Base-by-base conservation (phyloP, 1,140 invertebrate species). In the Rhynchophorus ferrugineus region DNA sequence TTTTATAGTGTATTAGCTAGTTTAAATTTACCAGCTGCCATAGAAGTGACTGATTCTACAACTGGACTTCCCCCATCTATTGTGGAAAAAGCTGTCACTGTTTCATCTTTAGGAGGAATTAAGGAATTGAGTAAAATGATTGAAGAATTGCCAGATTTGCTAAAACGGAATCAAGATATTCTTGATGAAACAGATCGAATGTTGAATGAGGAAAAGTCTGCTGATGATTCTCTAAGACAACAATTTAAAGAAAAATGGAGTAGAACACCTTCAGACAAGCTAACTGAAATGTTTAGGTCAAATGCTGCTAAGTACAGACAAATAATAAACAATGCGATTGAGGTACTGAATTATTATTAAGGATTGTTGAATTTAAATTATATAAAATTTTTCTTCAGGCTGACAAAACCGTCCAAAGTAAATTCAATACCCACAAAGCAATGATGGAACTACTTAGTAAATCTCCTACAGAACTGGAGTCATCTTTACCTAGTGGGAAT, bases 181-280 rank as follows among this genome's bases (percentile, higher is more conserved):
- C 75, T 99, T 0, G 85, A 95, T 68, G 95, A 98, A 41, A 55
- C 53, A 13, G 53, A 55, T 16, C 21, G 88, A 58, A 78, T 95
- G 78, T 71, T 99, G 38, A 82, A 84, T 62, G 93, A 98, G 69
- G 96, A 99, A 73, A 83, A 87, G 57, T 79, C 85, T 50, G 90
- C 91, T 1, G 96, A 99, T 69, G 81, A 85, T 61, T 84, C 91
- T 63, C 73, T 98, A 39, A 76, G 87, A 57, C 71, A 77, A 39
- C 95, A 98, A 73, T 97, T 98, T 67, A 91, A 90, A 64, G 83
- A 86, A 61, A 77, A 82, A 56, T 99, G 96, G 96, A 85, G 81
- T 0, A 79, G 96, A 62, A 92, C 90, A 21, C 75, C 88, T 0
- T 98, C 94, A 1, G 79, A 78, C 13, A 84, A 87, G 69, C 77